Evolutionary conservation across 2,797 vertebrate genomes (phyloP), one percentile per base, ranked within the genome.

Genomic region (Smutsia temminckii): DNA sequence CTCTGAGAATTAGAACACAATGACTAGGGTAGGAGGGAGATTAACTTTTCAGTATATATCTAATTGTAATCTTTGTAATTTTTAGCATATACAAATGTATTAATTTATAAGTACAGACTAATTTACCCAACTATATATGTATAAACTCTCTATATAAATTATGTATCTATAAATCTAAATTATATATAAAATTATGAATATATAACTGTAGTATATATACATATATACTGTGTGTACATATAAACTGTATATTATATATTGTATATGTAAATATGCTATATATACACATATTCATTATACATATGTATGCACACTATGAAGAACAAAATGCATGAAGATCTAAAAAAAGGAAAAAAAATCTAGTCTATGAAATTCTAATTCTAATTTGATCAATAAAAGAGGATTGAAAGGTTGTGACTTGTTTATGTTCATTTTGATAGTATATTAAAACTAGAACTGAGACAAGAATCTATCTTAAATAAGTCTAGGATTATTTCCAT

Each of bases 371-470:
- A 32, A 68, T 80, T 17, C 4, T 17, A 23, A 83, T n/a, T 81
- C 21, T 72, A 68, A 80, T 66, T 71, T 66, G 79, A 85, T 14
- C 25, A 85, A n/a, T 77, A 61, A 87, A 66, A 79, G 23, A 63
- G 1, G 0, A 42, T 42, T 49, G 25, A 88, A 11, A 69, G 12
- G 2, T 64, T 95, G 85, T 55, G 6, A n/a, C 14, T 63, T 88
- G 4, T 37, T 9, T 14, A n/a, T 59, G 0, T 81, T 91, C 13
- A 42, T 69, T 77, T 69, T 49, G 23, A 53, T 63, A 85, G 16
- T 86, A 64, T 77, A 80, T 81, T 91, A 89, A 94, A 94, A 93
- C 17, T 51, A 37, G 17, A 89, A 27, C 78, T 57, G 29, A 91
- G 4, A 64, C 1, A 75, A 87, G 16, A 89, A 16, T 53, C 3